A percentile compares a stretch with the other conserved stretches of the same genome.
These are phyloP conservation scores for Holocentrus rufus DNA, from an alignment of 2,797 vertebrate species.

Conservation along the genomic window DNA sequence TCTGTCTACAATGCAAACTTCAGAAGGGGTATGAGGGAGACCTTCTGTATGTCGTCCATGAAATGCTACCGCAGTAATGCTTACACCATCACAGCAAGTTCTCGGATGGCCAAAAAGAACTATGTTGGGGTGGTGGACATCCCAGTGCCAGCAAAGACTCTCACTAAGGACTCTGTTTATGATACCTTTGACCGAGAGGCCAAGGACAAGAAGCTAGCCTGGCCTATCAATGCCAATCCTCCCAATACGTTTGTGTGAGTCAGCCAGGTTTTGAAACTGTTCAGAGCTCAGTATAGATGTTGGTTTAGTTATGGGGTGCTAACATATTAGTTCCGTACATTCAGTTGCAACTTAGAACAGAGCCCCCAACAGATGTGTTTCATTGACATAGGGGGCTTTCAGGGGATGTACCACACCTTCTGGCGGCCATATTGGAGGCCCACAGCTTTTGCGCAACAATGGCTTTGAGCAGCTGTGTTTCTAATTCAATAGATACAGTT, in stretches of 20 bases:
- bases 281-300: slow-evolving; percentile 20
- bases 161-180: slow-evolving; percentile 87
- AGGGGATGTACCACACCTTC: slow-evolving; percentile 13
- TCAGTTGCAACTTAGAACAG: neutral
- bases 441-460: neutral
- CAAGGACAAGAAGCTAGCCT: slow-evolving; percentile 94
- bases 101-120: slow-evolving; percentile 95
- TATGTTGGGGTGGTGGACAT: slow-evolving; percentile 91
- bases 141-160: slow-evolving; percentile 82
- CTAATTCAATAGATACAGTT: neutral
- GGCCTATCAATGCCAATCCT: slow-evolving; percentile 91
- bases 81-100: slow-evolving; percentile 96
- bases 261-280: slow-evolving; percentile 1
- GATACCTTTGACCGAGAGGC: slow-evolving; percentile 90
- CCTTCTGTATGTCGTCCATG: slow-evolving; percentile 97
- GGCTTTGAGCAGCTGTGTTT: slow-evolving; percentile 26
- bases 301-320: slow-evolving; percentile 15
- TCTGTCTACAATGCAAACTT: slow-evolving; percentile 92
- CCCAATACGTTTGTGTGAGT: slow-evolving; percentile 92
- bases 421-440: slow-evolving; percentile 33
- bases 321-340: slow-evolving; percentile 1
- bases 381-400: slow-evolving; percentile 61
- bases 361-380: slow-evolving; percentile 20
- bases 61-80: slow-evolving; percentile 97
- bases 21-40: slow-evolving; percentile 93